phyloP scores from a whole-genome alignment of 92 coral and sea anemone species.

The Actinostola sp. region DNA sequence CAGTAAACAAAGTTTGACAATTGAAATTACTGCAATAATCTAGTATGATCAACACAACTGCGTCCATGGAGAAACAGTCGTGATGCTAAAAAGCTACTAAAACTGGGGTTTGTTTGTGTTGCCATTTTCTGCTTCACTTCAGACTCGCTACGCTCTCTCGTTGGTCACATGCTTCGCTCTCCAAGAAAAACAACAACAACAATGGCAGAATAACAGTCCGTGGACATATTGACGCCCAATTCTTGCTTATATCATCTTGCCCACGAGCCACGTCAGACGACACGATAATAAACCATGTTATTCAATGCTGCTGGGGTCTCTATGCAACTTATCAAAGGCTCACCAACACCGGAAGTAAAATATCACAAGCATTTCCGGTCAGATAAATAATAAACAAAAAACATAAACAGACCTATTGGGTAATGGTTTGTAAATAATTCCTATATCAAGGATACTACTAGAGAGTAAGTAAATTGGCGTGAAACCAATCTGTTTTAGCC shows the following conservation, averaged over 20 bases:
- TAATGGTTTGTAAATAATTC: not conserved
- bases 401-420: no score
- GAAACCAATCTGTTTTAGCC: no score
- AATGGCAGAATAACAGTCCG: not conserved
- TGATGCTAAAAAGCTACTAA: no score
- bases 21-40: not conserved
- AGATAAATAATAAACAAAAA: not conserved
- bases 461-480: no score
- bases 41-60: not conserved
- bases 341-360: constrained; percentile 32
- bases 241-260: not conserved
- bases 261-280: not conserved
- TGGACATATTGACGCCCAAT: not conserved
- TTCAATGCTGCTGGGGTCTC: not conserved
- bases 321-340: not conserved
- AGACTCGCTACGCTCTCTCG: no score
- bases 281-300: not conserved
- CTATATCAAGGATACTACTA: no score
- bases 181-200: constrained; percentile 1
- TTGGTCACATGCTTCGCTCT: no score
- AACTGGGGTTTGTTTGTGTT: not conserved
- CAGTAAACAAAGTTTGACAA: constrained; percentile 37
- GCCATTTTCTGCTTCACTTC: no score
- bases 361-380: constrained; percentile 29
- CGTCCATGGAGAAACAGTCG: no score